Base-by-base conservation (phyloP, 2,113 vertebrate genomes). In the Ageneiosus marmoratus region DNA sequence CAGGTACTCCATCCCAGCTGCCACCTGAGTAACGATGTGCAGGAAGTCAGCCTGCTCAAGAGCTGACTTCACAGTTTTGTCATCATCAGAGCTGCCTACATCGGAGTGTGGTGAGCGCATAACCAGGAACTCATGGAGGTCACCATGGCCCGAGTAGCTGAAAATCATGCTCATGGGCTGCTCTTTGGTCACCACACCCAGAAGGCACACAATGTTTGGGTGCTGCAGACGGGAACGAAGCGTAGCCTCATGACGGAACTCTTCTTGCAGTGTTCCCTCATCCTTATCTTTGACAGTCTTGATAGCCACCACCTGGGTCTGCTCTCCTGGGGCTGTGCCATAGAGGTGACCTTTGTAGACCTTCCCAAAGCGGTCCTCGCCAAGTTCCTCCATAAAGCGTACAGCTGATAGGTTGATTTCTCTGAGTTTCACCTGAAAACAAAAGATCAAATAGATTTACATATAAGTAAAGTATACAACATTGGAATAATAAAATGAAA, bases 331-430 rank as follows among this genome's bases (percentile, higher is more conserved):
- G 0, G 92, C 87, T 0, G 96, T 93, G 75, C 96, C 95, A 6
- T 98, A 98, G 44, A 99, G 93, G 85, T 98, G 98, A 0, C 97
- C 98, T 88, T 96, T 98, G 93, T 99, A 99, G 69, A 99, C 96
- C 85, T 97, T 98, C 11, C 98, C 98, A 24, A 98, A 99, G 0
- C 96, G 96, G 87, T 98, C 97, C 79, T 99, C 97, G 3, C 98
- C 98, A 0, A 99, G 92, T 73, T 98, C 98, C 85, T 99, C 98
- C 96, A 97, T 96, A 88, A 99, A 98, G 5, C 97, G 91, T 70
- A 99, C 94, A 0, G 95, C 92, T 4, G 97, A 97, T 75, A 98
- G 84, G 86, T 95, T 97, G 81, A 99, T 95, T 93, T 99, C 98
- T 90, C 96, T 95, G 82, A 96, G 93, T 90, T 98, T 99, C 62